Conservation (phyloP, 1,140 invertebrate genomes). For the Camponotus vicinus region DNA sequence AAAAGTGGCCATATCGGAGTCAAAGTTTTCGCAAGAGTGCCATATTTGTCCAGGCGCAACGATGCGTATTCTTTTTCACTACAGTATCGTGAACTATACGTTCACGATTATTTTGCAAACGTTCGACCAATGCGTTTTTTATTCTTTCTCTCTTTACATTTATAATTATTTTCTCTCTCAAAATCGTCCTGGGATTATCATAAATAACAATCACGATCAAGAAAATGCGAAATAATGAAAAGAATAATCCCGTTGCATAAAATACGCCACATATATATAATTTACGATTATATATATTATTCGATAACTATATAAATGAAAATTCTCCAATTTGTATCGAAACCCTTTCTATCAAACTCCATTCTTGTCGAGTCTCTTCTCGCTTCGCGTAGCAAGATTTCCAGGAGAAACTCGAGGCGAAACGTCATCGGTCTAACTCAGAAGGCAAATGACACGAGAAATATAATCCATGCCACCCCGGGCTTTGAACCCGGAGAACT, state of each 20-base stretch:
- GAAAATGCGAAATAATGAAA: not conserved
- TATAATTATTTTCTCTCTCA: not conserved
- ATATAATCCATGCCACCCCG: conserved; percentile 76
- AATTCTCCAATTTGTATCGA: conserved; percentile 43
- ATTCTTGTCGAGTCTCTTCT: conserved; percentile 36
- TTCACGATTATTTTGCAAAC: not conserved
- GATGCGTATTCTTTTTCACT: not conserved
- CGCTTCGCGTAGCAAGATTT: conserved; percentile 39
- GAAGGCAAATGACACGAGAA: conserved; percentile 79
- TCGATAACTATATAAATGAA: not conserved
- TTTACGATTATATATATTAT: no score
- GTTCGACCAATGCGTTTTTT: not conserved
- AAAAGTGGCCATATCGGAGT: conserved; percentile 58
- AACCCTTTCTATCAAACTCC: conserved; percentile 29
- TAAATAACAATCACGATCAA: not conserved
- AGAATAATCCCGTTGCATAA: not conserved
- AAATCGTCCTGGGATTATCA: not conserved
- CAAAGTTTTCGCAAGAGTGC: conserved; percentile 38
- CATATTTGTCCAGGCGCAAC: conserved; percentile 29
- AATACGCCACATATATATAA: no score
- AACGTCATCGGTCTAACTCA: conserved; percentile 76
- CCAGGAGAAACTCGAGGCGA: conserved; percentile 44
- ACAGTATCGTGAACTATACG: not conserved
- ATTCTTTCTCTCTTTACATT: not conserved
- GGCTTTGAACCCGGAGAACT: conserved; percentile 62